Percentiles rank a stretch among this genome's conserved stretches.
These are phyloP conservation scores for Anabas testudineus DNA, from an alignment of 2,797 vertebrate species.

Conservation along the genomic window DNA sequence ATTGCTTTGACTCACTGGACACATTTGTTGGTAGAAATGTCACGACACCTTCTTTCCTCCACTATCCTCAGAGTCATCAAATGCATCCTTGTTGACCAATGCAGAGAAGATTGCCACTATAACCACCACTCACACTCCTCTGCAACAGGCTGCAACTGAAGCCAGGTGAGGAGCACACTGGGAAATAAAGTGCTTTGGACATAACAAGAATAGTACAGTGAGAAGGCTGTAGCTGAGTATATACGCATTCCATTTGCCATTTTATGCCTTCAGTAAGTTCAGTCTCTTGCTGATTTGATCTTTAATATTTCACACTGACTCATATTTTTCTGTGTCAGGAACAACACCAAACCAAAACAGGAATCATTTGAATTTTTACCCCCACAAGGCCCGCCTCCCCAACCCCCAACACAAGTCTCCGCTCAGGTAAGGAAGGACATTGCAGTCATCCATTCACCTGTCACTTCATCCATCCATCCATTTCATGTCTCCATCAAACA, in stretches of 20 bases:
- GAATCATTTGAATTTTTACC: conserved; percentile 95
- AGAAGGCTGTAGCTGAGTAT: neutral
- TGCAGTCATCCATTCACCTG: neutral
- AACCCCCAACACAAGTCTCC: conserved; percentile 84
- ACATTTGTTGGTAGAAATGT: neutral
- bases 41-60: conserved; percentile 23
- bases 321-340: conserved; percentile 80
- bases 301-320: neutral
- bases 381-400: conserved; percentile 82
- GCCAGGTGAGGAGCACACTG: conserved; percentile 86
- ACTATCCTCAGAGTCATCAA: conserved; percentile 91
- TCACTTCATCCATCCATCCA: conserved; percentile 10
- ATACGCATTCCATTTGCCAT: neutral
- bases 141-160: conserved; percentile 90
- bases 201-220: neutral
- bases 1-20: neutral
- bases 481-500: conserved; percentile 39
- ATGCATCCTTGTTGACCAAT: conserved; percentile 96
- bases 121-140: conserved; percentile 96
- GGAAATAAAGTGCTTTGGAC: neutral
- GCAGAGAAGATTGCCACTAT: conserved; percentile 99
- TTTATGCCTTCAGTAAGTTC: neutral
- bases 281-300: neutral
- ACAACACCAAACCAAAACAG: conserved; percentile 97
- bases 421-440: conserved; percentile 87